Percentiles rank a stretch among this genome's conserved stretches.
Evolutionary conservation across 2,888 invertebrate genomes (phyloP).

Genomic region (Eucriotettix oculatus): DNA sequence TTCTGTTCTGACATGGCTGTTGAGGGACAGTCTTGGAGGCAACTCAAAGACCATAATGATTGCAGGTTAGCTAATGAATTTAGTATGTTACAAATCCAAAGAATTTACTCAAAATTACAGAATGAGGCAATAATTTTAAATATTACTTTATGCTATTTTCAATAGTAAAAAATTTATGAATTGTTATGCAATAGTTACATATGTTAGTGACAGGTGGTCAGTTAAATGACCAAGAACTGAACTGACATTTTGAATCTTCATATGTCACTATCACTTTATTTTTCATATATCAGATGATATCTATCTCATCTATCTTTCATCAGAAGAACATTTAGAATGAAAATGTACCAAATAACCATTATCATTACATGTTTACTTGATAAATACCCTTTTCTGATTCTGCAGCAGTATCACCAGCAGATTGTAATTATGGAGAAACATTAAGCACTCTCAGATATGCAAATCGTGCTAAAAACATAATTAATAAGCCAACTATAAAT

Average conservation of each 20-base stretch:
- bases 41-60: conserved; percentile 88
- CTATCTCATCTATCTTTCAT: too few species aligned
- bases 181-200: too few species aligned
- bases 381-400: not conserved
- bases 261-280: too few species aligned
- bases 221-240: too few species aligned
- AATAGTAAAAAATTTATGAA: too few species aligned
- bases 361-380: not conserved
- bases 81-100: too few species aligned
- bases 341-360: not conserved
- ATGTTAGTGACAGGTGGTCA: too few species aligned
- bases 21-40: conserved; percentile 76
- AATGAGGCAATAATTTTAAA: too few species aligned
- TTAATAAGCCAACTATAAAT: conserved; percentile 80
- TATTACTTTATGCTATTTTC: too few species aligned
- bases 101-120: too few species aligned
- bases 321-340: not conserved
- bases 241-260: too few species aligned
- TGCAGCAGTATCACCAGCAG: conserved; percentile 48
- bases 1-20: conserved; percentile 73
- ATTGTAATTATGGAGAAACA: conserved; percentile 77
- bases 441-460: conserved; percentile 74
- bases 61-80: conserved; percentile 35
- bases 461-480: conserved; percentile 78
- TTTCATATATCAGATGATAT: too few species aligned